A percentile compares a stretch with the other conserved stretches of the same genome.
Conservation (phyloP, 2,888 invertebrate species). For the Drosophila gaucha region DNA sequence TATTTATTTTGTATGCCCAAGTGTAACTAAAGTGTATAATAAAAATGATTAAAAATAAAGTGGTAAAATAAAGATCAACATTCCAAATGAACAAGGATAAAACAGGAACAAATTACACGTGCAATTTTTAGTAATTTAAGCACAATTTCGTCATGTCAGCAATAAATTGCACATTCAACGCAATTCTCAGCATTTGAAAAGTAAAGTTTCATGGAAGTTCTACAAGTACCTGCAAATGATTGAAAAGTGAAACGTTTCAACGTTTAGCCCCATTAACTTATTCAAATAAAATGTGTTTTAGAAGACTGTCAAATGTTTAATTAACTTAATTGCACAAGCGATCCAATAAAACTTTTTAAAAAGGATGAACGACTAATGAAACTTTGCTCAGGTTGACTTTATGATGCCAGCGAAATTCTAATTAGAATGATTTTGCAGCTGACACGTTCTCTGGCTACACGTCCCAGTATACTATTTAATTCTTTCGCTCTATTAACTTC, state of each 20-base stretch:
- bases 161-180: background rate
- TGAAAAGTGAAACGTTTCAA: constrained; percentile 12
- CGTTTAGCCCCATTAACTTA: constrained; percentile 43
- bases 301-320: constrained; percentile 50
- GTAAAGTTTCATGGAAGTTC: constrained; percentile 1
- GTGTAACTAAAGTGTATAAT: too few species aligned
- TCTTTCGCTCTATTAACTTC: background rate
- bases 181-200: background rate
- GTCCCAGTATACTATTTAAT: background rate
- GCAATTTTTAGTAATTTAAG: too few species aligned
- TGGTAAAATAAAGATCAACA: too few species aligned
- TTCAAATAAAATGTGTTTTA: constrained; percentile 43
- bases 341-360: constrained; percentile 57
- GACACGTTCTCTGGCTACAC: constrained; percentile 14
- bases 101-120: too few species aligned
- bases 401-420: too few species aligned
- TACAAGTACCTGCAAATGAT: constrained; percentile 8
- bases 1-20: too few species aligned
- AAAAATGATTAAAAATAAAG: too few species aligned
- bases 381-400: constrained; percentile 41
- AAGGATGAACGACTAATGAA: constrained; percentile 30
- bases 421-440: constrained; percentile 42
- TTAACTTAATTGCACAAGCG: constrained; percentile 58
- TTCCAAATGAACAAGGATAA: too few species aligned
- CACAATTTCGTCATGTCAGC: too few species aligned